Percentiles rank a stretch among this genome's conserved stretches.
Conservation (phyloP, 2,113 vertebrate species). For the Plectropomus leopardus region DNA sequence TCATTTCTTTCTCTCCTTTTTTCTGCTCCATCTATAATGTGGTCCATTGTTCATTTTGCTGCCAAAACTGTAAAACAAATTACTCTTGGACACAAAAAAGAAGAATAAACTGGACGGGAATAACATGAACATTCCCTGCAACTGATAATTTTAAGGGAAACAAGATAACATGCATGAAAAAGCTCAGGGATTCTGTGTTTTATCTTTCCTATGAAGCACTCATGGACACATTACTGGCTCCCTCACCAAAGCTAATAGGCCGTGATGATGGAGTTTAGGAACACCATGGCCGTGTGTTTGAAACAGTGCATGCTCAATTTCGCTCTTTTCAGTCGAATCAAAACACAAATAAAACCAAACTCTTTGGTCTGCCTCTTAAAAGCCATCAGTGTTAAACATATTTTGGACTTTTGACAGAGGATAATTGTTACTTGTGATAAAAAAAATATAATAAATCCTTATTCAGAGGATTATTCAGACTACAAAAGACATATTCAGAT, state of each 20-base stretch:
- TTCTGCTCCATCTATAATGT: not conserved
- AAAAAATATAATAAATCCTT: too few species aligned
- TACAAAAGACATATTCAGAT: not conserved
- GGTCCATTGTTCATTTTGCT: not conserved
- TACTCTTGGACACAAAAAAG: conserved; percentile 13
- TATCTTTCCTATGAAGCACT: conserved; percentile 49
- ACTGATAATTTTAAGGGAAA: conserved; percentile 34
- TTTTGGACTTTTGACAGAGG: conserved; percentile 21
- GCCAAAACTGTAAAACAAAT: conserved; percentile 59
- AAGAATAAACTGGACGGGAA: conserved; percentile 1
- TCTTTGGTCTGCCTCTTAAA: conserved; percentile 45
- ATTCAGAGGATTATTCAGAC: conserved; percentile 7
- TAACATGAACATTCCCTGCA: not conserved
- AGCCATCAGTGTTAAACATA: conserved; percentile 36
- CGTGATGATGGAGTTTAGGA: conserved; percentile 58
- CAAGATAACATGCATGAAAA: conserved; percentile 31
- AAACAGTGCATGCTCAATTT: conserved; percentile 57
- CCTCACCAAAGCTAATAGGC: conserved; percentile 56
- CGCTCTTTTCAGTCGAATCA: conserved; percentile 42
- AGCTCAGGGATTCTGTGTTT: conserved; percentile 27
- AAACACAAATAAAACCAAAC: conserved; percentile 62
- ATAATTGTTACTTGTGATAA: conserved; percentile 4
- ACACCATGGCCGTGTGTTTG: conserved; percentile 48
- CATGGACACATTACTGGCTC: conserved; percentile 45
- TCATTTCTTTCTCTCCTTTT: not conserved